phyloP scores from a whole-genome alignment of 2,888 invertebrate genomes.

The Phengaris alcon region DNA sequence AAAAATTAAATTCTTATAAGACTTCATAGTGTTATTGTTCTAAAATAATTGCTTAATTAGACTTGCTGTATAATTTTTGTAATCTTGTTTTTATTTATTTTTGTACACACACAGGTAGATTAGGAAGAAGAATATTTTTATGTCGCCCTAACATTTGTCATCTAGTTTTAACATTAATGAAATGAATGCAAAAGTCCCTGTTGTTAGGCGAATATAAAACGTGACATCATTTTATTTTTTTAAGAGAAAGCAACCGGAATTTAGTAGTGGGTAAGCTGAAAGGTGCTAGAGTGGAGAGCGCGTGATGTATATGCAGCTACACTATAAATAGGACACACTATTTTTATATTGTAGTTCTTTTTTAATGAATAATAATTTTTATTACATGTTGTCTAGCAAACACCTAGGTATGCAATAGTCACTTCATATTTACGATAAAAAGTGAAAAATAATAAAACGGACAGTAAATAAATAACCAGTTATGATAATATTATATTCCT shows the following conservation, averaged over 20 bases:
- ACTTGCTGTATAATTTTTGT: too few species aligned
- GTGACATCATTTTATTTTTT: slow-evolving; percentile 44
- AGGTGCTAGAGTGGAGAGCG: slow-evolving; percentile 56
- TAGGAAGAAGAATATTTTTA: neutral
- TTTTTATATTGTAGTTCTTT: slow-evolving; percentile 35
- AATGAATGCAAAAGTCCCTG: slow-evolving; percentile 20
- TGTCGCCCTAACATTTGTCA: neutral
- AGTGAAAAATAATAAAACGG: too few species aligned
- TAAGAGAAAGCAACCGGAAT: slow-evolving; percentile 43
- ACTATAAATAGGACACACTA: slow-evolving; percentile 38
- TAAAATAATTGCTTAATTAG: too few species aligned
- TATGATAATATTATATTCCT: too few species aligned
- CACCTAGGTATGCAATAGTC: too few species aligned
- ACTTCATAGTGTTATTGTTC: too few species aligned
- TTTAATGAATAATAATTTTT: slow-evolving; percentile 4
- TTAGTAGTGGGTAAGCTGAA: slow-evolving; percentile 54
- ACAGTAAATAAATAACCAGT: too few species aligned
- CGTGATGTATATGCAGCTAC: slow-evolving; percentile 53
- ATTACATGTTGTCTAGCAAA: neutral
- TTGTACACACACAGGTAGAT: too few species aligned
- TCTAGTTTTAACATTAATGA: neutral
- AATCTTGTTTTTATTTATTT: too few species aligned
- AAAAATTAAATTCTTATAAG: too few species aligned
- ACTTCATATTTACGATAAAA: too few species aligned
- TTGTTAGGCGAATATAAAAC: slow-evolving; percentile 38